These are phyloP conservation scores for Antennarius striatus DNA, from an alignment of 2,113 vertebrate genomes.

Conservation along the genomic window DNA sequence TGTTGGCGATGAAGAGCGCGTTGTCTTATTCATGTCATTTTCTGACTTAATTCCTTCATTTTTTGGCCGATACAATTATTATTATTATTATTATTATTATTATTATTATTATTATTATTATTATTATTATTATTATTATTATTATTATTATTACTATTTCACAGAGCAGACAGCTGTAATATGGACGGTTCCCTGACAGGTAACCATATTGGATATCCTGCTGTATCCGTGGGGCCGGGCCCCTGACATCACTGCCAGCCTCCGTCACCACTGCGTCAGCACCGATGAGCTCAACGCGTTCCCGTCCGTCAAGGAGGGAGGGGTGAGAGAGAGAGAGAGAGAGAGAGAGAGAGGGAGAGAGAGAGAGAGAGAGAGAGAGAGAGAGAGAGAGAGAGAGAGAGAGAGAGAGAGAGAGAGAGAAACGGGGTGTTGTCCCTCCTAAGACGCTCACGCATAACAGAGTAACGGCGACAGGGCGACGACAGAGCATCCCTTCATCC, in stretches of 20 bases:
- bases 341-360: constrained; percentile 12
- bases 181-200: background rate
- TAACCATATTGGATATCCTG: constrained; percentile 57
- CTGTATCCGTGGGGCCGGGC: constrained; percentile 61
- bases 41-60: too few species aligned
- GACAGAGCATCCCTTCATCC: constrained; percentile 51
- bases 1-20: too few species aligned
- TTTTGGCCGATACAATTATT: too few species aligned
- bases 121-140: too few species aligned
- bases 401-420: background rate
- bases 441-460: constrained; percentile 65
- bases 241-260: constrained; percentile 84
- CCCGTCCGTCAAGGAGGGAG: constrained; percentile 3
- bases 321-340: constrained; percentile 1
- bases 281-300: constrained; percentile 65
- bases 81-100: too few species aligned
- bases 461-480: constrained; percentile 54
- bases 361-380: too few species aligned
- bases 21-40: too few species aligned
- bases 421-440: constrained; percentile 65
- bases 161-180: too few species aligned
- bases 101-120: too few species aligned
- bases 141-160: too few species aligned
- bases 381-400: constrained; percentile 2
- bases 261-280: constrained; percentile 96